phyloP scores from a whole-genome alignment of 2,797 vertebrate genomes.

The Phalanger gymnotis region DNA sequence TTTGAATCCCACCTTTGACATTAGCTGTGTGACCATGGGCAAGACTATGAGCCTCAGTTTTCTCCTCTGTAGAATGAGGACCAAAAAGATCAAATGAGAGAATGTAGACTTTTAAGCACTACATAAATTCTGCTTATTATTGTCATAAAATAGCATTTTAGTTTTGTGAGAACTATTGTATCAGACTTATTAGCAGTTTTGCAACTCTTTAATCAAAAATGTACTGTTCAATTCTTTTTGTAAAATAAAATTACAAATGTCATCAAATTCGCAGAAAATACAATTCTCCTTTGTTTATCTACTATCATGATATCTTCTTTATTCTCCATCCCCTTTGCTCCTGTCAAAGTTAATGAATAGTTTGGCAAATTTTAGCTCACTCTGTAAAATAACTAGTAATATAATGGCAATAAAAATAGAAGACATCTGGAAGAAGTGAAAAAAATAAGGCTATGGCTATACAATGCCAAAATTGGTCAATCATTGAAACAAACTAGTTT shows the following conservation, averaged over 20 bases:
- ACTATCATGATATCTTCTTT: background rate
- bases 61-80: background rate
- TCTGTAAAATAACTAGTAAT: background rate
- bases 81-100: background rate
- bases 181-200: background rate
- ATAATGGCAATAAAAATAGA: background rate
- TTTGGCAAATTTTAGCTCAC: background rate
- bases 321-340: background rate
- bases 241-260: background rate
- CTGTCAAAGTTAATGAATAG: background rate
- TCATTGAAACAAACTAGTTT: background rate
- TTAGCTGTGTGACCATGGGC: background rate
- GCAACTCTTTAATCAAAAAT: background rate
- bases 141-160: background rate
- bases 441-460: background rate
- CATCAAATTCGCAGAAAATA: background rate
- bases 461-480: background rate
- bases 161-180: background rate
- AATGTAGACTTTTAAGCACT: background rate
- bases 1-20: background rate
- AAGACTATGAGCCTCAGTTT: background rate
- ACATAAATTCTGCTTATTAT: background rate
- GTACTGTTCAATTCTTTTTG: background rate
- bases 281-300: background rate
- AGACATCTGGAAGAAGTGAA: background rate